phyloP scores from a whole-genome alignment of 2,797 vertebrate species.

The Myotis planiceps region DNA sequence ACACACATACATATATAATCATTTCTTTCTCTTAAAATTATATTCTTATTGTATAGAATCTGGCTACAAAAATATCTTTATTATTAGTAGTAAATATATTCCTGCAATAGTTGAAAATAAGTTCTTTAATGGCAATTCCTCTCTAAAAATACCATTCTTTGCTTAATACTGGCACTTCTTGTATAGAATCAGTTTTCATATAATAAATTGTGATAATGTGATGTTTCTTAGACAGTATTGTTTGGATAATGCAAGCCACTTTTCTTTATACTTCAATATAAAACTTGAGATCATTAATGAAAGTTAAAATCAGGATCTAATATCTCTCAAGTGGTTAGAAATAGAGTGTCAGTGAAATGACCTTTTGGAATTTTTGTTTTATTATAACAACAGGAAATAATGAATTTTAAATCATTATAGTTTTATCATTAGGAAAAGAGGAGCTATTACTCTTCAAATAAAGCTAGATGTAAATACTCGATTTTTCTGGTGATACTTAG shows the following conservation, averaged over 20 bases:
- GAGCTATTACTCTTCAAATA: not conserved
- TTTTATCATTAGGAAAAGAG: conserved; percentile 47
- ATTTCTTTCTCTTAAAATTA: not conserved
- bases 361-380: not conserved
- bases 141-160: not conserved
- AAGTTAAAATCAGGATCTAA: not conserved
- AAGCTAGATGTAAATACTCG: not conserved
- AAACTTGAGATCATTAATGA: not conserved
- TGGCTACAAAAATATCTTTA: not conserved
- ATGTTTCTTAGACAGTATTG: not conserved
- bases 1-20: not conserved
- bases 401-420: conserved; percentile 47
- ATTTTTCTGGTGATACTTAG: conserved; percentile 7
- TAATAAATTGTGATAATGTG: not conserved
- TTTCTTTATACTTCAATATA: not conserved
- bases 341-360: not conserved
- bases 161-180: not conserved
- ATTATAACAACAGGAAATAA: conserved; percentile 1
- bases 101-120: not conserved
- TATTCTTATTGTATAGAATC: not conserved
- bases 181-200: not conserved
- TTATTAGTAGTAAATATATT: not conserved
- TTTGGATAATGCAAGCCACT: not conserved
- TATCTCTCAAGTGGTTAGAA: not conserved
- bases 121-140: not conserved